A percentile compares a stretch with the other conserved stretches of the same genome.
Conservation (phyloP, 2,113 vertebrate genomes). For the Sceloporus tristichus region DNA sequence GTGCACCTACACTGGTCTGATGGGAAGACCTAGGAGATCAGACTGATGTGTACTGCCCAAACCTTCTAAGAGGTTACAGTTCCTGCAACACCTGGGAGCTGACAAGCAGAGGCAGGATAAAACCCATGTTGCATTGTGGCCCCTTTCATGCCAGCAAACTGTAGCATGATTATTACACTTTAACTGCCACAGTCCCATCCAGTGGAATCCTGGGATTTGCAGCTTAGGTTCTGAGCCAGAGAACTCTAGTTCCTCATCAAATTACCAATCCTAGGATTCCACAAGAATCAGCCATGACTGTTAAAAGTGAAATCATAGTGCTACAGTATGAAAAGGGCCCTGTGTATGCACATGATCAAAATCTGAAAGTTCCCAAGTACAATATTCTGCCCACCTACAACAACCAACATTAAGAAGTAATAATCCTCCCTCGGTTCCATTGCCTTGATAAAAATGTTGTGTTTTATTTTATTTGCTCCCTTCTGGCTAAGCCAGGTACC, state of each 20-base stretch:
- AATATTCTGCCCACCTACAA: neutral
- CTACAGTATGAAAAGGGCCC: no score
- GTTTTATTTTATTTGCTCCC: neutral
- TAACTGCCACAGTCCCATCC: no score
- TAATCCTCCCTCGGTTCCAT: neutral
- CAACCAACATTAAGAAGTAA: neutral
- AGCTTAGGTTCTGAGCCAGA: no score
- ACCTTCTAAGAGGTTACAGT: neutral
- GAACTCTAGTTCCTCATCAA: no score
- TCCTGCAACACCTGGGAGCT: neutral
- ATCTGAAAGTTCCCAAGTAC: neutral
- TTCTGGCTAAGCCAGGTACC: constrained; percentile 41
- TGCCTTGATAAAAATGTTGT: neutral
- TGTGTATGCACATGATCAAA: neutral
- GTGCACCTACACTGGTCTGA: neutral
- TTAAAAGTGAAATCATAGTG: no score
- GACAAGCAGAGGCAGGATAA: neutral
- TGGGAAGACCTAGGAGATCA: neutral
- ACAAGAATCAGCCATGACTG: no score
- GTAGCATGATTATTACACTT: no score
- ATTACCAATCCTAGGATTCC: no score
- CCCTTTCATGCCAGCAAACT: no score
- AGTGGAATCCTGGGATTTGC: no score
- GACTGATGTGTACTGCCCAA: neutral
- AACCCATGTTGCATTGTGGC: neutral